Conservation (phyloP, 2,113 vertebrate species). For the Podarcis cretensis region DNA sequence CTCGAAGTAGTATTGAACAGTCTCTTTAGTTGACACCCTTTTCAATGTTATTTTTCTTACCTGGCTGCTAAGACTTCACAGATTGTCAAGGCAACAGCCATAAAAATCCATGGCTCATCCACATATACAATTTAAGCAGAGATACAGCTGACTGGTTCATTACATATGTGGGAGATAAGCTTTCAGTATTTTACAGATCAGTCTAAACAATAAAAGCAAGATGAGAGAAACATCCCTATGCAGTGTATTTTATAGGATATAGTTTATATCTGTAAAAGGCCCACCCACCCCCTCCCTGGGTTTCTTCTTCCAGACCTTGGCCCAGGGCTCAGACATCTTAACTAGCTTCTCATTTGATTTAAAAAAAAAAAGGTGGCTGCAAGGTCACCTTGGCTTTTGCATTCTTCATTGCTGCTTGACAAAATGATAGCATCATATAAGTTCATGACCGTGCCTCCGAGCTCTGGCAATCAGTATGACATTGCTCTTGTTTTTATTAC, state of each 20-base stretch:
- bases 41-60: background rate
- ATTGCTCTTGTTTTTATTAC: background rate
- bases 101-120: background rate
- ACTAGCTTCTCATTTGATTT: background rate
- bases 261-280: background rate
- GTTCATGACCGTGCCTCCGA: background rate
- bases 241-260: background rate
- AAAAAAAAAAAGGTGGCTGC: background rate
- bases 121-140: background rate
- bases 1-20: background rate
- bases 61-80: background rate
- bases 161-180: background rate
- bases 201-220: background rate
- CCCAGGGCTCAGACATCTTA: background rate
- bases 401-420: background rate
- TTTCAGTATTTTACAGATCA: conserved; percentile 1
- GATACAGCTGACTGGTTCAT: background rate
- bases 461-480: background rate
- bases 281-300: too few relatives aligned
- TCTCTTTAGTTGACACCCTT: background rate
- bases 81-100: background rate
- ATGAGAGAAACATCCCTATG: background rate
- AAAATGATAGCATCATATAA: background rate
- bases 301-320: background rate
- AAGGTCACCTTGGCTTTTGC: conserved; percentile 3